phyloP scores from a whole-genome alignment of 2,797 vertebrate genomes.

The Cossypha dichroa region DNA sequence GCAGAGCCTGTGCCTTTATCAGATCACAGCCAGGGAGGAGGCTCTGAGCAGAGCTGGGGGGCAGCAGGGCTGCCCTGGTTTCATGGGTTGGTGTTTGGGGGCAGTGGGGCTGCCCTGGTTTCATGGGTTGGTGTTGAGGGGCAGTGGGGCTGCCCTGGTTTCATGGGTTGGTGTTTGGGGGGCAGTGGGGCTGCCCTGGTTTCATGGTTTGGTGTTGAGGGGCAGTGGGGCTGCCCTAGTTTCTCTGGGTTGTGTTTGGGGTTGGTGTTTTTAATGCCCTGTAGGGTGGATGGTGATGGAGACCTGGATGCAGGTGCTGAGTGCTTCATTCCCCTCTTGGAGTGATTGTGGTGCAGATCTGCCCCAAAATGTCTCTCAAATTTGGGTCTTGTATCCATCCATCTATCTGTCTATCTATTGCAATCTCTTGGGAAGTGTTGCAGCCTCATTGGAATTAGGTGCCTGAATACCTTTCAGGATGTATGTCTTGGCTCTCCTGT shows the following conservation, averaged over 20 bases:
- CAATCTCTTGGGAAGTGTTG: not conserved
- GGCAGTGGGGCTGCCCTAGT: no score
- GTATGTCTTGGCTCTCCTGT: not conserved
- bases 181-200: no score
- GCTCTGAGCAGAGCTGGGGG: not conserved
- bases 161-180: no score
- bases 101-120: no score
- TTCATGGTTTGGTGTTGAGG: no score
- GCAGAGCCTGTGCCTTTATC: not conserved
- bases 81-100: no score
- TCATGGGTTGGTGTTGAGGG: no score
- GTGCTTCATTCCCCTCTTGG: not conserved
- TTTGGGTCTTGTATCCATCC: not conserved
- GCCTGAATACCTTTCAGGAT: not conserved
- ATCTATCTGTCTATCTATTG: not conserved
- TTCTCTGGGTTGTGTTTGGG: no score
- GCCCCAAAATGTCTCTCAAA: not conserved
- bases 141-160: no score
- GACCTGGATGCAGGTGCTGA: not conserved
- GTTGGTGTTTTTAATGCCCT: no score
- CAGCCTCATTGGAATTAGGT: not conserved
- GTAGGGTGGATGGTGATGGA: not conserved
- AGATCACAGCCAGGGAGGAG: not conserved
- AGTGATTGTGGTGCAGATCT: not conserved
- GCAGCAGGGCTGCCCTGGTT: not conserved